Evolutionary conservation across 1,140 invertebrate genomes (phyloP).

Genomic region (Magallana angulata): DNA sequence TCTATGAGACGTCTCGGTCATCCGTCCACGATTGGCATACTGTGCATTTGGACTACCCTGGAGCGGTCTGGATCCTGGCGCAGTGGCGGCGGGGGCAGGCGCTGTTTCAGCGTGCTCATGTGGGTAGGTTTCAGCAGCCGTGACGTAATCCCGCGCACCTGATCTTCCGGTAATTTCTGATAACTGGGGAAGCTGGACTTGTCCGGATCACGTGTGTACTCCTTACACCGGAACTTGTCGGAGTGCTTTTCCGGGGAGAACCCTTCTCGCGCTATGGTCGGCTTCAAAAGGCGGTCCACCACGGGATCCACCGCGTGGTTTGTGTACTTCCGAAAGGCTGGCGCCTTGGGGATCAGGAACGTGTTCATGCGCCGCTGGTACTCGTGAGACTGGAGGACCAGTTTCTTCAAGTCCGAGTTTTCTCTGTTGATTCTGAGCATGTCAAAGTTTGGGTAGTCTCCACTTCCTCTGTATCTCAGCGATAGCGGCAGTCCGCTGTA

Average conservation of each 20-base stretch:
- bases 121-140: slow-evolving; percentile 49
- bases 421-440: slow-evolving; percentile 53
- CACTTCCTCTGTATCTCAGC: slow-evolving; percentile 53
- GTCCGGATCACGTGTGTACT: slow-evolving; percentile 46
- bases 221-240: slow-evolving; percentile 47
- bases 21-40: slow-evolving; percentile 8
- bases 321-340: slow-evolving; percentile 45
- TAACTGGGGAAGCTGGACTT: slow-evolving; percentile 51
- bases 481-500: slow-evolving; percentile 50
- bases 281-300: slow-evolving; percentile 43
- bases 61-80: slow-evolving; percentile 33
- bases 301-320: slow-evolving; percentile 39
- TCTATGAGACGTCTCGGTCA: background rate
- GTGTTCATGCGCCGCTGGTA: slow-evolving; percentile 4
- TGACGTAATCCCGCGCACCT: slow-evolving; percentile 48
- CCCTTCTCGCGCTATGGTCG: slow-evolving; percentile 55
- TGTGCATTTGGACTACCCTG: background rate
- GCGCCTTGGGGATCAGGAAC: slow-evolving; percentile 47
- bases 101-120: slow-evolving; percentile 54
- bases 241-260: slow-evolving; percentile 49
- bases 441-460: slow-evolving; percentile 59
- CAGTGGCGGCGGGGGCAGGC: slow-evolving; percentile 18
- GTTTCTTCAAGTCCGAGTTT: slow-evolving; percentile 52
- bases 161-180: slow-evolving; percentile 44
- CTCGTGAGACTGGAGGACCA: slow-evolving; percentile 44